Base-by-base conservation (phyloP, 2,797 vertebrate species). In the Miichthys miiuy region DNA sequence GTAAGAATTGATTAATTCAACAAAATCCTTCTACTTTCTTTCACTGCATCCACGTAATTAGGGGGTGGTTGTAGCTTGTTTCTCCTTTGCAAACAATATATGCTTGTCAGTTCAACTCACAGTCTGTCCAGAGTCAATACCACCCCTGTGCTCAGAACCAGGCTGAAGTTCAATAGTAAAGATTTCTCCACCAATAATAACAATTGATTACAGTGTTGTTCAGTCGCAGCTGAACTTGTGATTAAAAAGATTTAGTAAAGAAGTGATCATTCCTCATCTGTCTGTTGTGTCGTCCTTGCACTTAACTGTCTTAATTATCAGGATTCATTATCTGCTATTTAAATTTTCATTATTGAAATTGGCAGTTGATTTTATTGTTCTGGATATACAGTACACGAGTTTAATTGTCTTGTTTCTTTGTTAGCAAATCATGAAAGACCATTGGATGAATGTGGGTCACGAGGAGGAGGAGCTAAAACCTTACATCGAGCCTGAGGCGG, bases 391-490 rank as follows among this genome's bases (percentile, higher is more conserved):
- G n/a, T 30, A 56, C 58, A 38, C 50, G 14, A 57, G 30, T 17
- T 47, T 75, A 44, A 68, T 51, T 69, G 41, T 79, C 20, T 77
- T 68, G n/a, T 84, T 86, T 77, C 56, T 82, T 81, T 84, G 76
- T 88, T 83, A 99, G 98, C 98, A 99, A 98, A 98, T 98, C 87
- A 99, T 99, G 98, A 98, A 97, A 95, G 98, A 99, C 94, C 96
- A 97, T 65, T 99, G 98, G 98, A 98, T 99, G 97, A 99, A 99
- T 84, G 97, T 98, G 84, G 97, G 97, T 88, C 97, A 98, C 0
- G 97, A 99, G 67, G 97, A 98, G 69, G 97, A 99, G 94, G 97
- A 98, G 86, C 94, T 99, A 56, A 98, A 98, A 91, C 98, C 97
- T 57, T 97, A 98, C 67, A 92, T 94, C 41, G 98, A 99, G 91